A percentile compares a stretch with the other conserved stretches of the same genome.
Evolutionary conservation across 2,888 invertebrate species (phyloP).

Genomic region (Camponotus fellah): DNA sequence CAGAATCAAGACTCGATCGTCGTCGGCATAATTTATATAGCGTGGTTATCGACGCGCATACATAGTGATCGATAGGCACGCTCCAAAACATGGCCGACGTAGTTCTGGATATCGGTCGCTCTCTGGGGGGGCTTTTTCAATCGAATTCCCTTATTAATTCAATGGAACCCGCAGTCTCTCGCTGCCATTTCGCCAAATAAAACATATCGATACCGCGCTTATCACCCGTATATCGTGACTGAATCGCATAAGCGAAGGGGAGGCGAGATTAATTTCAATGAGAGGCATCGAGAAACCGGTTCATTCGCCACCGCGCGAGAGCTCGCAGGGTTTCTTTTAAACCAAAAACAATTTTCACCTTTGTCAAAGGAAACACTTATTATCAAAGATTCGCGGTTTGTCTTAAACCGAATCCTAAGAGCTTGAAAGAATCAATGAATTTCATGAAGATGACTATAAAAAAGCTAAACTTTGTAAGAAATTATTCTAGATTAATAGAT

Average conservation of each 20-base stretch:
- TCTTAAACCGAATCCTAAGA: background rate
- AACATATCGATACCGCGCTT: conserved; percentile 27
- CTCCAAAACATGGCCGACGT: conserved; percentile 43
- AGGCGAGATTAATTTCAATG: conserved; percentile 34
- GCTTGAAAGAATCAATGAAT: background rate
- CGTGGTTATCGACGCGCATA: conserved; percentile 70
- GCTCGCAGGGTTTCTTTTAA: conserved; percentile 11
- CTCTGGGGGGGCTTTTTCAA: conserved; percentile 25
- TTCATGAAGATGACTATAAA: background rate
- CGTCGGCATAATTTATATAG: conserved; percentile 77
- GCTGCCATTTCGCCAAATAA: conserved; percentile 34
- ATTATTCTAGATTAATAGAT: conserved; percentile 11
- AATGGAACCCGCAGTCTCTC: conserved; percentile 44
- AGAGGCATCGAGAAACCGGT: conserved; percentile 29
- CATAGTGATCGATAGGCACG: conserved; percentile 74
- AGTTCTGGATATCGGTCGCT: conserved; percentile 50
- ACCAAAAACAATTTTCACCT: conserved; percentile 2
- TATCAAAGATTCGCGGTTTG: conserved; percentile 24
- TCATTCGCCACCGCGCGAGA: conserved; percentile 21
- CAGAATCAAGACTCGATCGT: conserved; percentile 73
- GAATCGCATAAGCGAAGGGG: background rate
- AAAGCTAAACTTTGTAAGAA: background rate
- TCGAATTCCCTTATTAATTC: conserved; percentile 54
- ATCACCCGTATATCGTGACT: conserved; percentile 24
- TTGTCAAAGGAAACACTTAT: conserved; percentile 32